Base-by-base conservation (phyloP, 2,113 vertebrate genomes). In the Malurus alboscapulatus region DNA sequence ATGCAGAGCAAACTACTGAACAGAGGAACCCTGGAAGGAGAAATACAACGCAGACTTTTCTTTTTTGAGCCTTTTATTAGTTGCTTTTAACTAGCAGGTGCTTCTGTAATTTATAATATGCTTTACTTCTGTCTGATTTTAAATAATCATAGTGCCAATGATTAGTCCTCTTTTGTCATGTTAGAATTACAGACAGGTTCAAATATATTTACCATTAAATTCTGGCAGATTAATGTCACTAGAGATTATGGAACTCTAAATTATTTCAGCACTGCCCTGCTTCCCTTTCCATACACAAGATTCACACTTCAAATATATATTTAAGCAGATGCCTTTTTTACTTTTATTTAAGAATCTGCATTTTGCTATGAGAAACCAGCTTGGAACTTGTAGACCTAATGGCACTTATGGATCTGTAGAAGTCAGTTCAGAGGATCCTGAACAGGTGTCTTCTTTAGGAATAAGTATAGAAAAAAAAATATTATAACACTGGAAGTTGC, bases 401-500 rank as follows among this genome's bases (percentile, higher is more conserved):
- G 27, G 24, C 47, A 40, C 14, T 53, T 67, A 8, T 0, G 0
- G 7, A 42, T 47, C 40, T 51, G 1, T n/a, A 20, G 24, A 75
- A 53, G 17, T 25, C 61, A 51, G n/a, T 24, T 25, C 57, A 66
- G 30, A 79, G 6, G 3, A 38, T 19, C 32, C 27, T 30, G 26
- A 78, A 16, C 22, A 30, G 0, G 1, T 19, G 5, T 2, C 8
- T 40, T 6, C 26, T 59, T 71, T 79, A 59, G 14, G 22, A 69
- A 38, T n/a, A 50, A 47, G 5, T 8, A 32, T 7, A n/a, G 27
- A 32, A 53, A 55, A 50, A 79, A 19, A 10, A 3, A 10, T 58
- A 8, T 40, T 74, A 3, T 27, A 38, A 38, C 7, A 71, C 17
- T 51, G 47, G 6, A 42, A 51, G 2, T 63, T 45, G 29, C 17